Conservation (phyloP, 2,113 vertebrate genomes). For the Zeus faber region DNA sequence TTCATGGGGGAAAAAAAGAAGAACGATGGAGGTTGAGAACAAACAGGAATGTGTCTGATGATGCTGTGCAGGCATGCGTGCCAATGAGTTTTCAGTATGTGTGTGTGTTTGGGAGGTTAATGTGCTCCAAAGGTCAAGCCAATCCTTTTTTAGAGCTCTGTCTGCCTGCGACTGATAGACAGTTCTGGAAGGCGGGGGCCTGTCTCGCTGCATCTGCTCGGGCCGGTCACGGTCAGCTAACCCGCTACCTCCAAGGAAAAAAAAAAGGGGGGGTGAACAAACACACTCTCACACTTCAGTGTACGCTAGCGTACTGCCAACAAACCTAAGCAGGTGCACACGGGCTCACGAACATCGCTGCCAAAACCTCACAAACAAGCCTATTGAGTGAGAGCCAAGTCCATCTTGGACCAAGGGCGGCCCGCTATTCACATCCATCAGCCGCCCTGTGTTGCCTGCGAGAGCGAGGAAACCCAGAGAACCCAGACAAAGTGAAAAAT, state of each 20-base stretch:
- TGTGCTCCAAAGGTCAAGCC: slow-evolving; percentile 13
- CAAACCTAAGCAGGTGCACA: slow-evolving; percentile 24
- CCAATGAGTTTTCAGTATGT: not conserved
- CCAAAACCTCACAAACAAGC: slow-evolving; percentile 44
- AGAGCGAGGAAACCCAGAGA: slow-evolving; percentile 35
- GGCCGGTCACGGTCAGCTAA: slow-evolving; percentile 32
- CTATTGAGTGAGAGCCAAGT: slow-evolving; percentile 43
- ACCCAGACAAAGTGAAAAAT: slow-evolving; percentile 23
- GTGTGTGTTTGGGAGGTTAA: not conserved
- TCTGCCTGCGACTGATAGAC: slow-evolving; percentile 33
- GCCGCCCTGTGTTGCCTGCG: slow-evolving; percentile 37
- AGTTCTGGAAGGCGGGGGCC: slow-evolving; percentile 13
- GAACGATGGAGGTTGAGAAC: not conserved
- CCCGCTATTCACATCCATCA: slow-evolving; percentile 44
- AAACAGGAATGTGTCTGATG: not conserved
- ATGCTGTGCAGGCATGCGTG: not conserved
- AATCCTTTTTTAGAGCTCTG: slow-evolving; percentile 25
- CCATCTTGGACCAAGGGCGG: slow-evolving; percentile 30
- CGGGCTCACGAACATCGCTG: slow-evolving; percentile 23
- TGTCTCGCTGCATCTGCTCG: slow-evolving; percentile 25
- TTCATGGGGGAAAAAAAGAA: not conserved
- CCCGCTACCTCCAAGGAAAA: not conserved
- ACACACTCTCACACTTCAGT: not conserved
- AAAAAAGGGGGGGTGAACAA: slow-evolving; percentile 3
- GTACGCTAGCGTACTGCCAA: slow-evolving; percentile 2